Evolutionary conservation across 2,113 vertebrate genomes (phyloP).

Genomic region (Taurulus bubalis): DNA sequence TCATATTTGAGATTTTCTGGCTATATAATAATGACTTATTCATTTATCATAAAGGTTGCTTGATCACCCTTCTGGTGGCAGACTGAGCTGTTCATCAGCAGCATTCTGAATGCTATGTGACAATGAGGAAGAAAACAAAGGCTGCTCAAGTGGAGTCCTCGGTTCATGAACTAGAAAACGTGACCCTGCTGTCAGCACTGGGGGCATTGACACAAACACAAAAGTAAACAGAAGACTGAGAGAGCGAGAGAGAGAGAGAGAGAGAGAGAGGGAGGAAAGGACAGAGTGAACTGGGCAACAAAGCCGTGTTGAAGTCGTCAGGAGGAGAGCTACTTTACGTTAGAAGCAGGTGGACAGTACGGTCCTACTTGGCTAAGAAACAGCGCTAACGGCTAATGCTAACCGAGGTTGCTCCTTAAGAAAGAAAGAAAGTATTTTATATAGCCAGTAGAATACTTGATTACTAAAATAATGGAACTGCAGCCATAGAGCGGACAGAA

Average conservation of each 20-base stretch:
- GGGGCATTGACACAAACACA: conserved; percentile 48
- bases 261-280: not conserved
- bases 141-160: not conserved
- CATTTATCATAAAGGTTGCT: not conserved
- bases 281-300: not conserved
- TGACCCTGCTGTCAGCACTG: not conserved
- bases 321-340: not conserved
- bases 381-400: not conserved
- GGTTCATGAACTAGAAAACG: conserved; percentile 37
- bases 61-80: not conserved
- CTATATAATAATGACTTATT: too few relatives aligned
- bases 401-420: too few relatives aligned
- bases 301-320: not conserved
- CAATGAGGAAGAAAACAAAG: not conserved
- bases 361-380: not conserved
- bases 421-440: not conserved
- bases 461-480: not conserved
- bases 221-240: not conserved
- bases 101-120: not conserved
- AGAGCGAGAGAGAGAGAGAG: not conserved
- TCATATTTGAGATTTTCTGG: not conserved
- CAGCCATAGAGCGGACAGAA: not conserved
- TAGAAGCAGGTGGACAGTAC: not conserved
- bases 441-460: not conserved
- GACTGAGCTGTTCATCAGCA: not conserved